Evolutionary conservation across 2,797 vertebrate species (phyloP), one percentile per base, ranked within the genome.

Genomic region (Oophaga sylvatica): DNA sequence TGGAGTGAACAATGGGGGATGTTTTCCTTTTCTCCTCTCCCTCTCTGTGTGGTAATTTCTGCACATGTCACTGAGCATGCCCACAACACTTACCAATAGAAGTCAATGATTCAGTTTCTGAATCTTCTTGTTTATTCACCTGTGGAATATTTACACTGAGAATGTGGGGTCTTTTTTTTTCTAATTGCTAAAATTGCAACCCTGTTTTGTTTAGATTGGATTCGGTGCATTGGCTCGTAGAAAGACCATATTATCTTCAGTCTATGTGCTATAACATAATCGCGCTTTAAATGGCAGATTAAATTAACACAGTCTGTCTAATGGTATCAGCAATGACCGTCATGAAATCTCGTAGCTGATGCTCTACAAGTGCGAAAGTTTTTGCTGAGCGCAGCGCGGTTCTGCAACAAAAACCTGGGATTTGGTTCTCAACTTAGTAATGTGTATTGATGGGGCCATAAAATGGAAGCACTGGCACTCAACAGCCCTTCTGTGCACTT

Each of bases 381-480:
- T 71, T 56, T 78, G 41, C 7, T 65, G 60, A 78, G 29, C 48
- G 48, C n/a, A 10, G 22, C 15, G 12, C 29, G 45, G 48, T 22
- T 83, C 31, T 41, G 68, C 73, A n/a, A 22, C 73, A 60, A 59
- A 31, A 20, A 17, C 26, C 48, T 53, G 8, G 76, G 73, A 57
- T 87, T 78, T 67, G 16, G 53, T 67, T 83, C 35, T 71, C 56
- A 80, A 26, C 75, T 87, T 84, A 83, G 87, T 71, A 87, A 84
- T 63, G 16, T 83, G 60, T 87, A 87, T 83, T 87, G 81, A 87
- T 87, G 75, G 87, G 48, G 15, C 70, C 13, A 60, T 87, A 87
- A 87, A 87, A 57, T 60, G 22, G n/a, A 87, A 87, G 81, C 63
- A 83, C 48, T 80, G 67, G 71, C 73, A 78, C 87, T 84, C 59